Conservation (phyloP, 2,888 invertebrate species). For the Spilosoma lubricipeda region DNA sequence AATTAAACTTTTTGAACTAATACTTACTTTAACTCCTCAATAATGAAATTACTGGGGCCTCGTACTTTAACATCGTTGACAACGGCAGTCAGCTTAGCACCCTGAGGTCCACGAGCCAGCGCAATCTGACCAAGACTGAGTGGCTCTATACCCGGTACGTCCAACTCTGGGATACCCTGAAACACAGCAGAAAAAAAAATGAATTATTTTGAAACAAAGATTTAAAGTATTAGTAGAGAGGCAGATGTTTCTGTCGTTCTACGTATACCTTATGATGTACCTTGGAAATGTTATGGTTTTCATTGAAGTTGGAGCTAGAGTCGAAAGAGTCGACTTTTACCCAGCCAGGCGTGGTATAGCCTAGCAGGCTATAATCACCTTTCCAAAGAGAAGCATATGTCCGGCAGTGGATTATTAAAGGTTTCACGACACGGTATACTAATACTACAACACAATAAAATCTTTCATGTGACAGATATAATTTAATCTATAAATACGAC, state of each 20-base stretch:
- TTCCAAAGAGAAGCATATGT: no score
- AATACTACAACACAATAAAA: no score
- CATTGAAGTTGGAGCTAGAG: no score
- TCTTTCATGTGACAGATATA: neutral
- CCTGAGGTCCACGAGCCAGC: constrained; percentile 86
- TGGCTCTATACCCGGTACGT: constrained; percentile 89
- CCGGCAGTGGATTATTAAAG: no score
- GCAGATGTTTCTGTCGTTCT: no score
- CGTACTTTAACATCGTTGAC: constrained; percentile 87
- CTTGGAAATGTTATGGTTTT: no score
- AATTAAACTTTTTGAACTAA: neutral
- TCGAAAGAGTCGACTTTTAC: no score
- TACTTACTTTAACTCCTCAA: constrained; percentile 86
- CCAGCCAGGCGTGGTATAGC: no score
- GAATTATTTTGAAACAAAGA: neutral
- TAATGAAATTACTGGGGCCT: constrained; percentile 87
- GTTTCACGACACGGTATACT: no score
- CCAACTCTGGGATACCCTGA: constrained; percentile 89
- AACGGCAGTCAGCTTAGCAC: constrained; percentile 87
- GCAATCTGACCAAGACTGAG: constrained; percentile 87
- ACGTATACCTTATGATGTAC: no score
- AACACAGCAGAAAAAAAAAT: constrained; percentile 41
- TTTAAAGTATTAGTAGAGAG: no score
- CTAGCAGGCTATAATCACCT: no score
- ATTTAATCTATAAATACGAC: neutral